Evolutionary conservation across 2,888 invertebrate genomes (phyloP).

Genomic region (Branchellion lobata): DNA sequence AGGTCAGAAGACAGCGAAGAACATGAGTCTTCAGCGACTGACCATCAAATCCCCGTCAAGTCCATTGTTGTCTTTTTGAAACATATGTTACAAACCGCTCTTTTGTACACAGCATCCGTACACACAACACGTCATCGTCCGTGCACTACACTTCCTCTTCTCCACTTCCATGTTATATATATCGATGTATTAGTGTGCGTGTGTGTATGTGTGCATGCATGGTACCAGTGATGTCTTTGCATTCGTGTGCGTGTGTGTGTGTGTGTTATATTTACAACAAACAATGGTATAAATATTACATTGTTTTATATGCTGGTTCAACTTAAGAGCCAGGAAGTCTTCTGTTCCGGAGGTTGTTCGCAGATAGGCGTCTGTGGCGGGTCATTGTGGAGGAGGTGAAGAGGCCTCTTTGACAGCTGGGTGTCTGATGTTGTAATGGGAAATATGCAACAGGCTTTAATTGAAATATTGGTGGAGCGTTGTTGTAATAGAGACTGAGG

Average conservation of each 20-base stretch:
- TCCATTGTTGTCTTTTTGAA: neutral
- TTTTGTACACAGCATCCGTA: neutral
- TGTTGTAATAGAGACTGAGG: no score
- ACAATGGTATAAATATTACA: neutral
- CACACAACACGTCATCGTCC: neutral
- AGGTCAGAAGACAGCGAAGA: no score
- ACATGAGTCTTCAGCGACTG: no score
- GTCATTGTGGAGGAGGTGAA: no score
- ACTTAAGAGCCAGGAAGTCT: no score
- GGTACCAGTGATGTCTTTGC: neutral
- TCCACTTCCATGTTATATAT: neutral
- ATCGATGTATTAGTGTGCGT: neutral
- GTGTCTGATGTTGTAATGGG: no score
- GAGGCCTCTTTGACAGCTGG: no score
- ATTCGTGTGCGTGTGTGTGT: neutral
- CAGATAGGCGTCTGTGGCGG: no score
- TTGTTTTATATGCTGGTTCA: conserved; percentile 14
- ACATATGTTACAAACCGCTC: conserved; percentile 12
- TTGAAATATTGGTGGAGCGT: no score
- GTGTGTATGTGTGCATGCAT: neutral
- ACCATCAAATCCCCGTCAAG: neutral
- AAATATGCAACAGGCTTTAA: no score
- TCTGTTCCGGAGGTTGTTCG: no score
- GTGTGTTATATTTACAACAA: neutral
- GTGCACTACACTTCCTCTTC: neutral